Conservation (phyloP, 2,888 invertebrate species). For the Molanna angustata region DNA sequence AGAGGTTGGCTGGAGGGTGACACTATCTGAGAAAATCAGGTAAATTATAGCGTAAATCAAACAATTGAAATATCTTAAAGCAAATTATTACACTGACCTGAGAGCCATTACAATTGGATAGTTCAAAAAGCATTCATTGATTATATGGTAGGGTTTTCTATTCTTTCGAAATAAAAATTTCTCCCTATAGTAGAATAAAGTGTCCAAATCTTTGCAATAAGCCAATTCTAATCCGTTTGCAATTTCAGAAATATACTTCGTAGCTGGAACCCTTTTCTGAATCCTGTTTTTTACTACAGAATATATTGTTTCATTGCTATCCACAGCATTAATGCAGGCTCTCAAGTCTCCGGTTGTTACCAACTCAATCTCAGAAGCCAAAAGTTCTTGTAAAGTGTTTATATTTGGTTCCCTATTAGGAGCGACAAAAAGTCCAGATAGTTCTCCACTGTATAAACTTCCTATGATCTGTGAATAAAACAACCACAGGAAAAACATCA, state of each 20-base stretch:
- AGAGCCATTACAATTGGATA: neutral
- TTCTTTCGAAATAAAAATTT: neutral
- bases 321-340: neutral
- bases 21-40: no score
- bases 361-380: neutral
- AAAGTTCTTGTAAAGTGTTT: neutral
- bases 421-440: neutral
- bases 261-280: neutral
- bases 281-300: neutral
- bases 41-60: no score
- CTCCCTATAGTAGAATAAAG: neutral
- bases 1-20: no score
- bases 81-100: neutral
- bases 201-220: neutral
- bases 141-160: no score
- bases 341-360: neutral
- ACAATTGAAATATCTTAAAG: no score
- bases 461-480: neutral
- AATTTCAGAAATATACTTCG: neutral
- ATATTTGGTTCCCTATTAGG: neutral
- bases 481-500: neutral
- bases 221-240: neutral
- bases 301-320: neutral
- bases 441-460: neutral
- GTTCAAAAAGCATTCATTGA: neutral